Evolutionary conservation across 2,797 vertebrate species (phyloP), one percentile per base, ranked within the genome.

Genomic region (Percopsis omiscomaycus): DNA sequence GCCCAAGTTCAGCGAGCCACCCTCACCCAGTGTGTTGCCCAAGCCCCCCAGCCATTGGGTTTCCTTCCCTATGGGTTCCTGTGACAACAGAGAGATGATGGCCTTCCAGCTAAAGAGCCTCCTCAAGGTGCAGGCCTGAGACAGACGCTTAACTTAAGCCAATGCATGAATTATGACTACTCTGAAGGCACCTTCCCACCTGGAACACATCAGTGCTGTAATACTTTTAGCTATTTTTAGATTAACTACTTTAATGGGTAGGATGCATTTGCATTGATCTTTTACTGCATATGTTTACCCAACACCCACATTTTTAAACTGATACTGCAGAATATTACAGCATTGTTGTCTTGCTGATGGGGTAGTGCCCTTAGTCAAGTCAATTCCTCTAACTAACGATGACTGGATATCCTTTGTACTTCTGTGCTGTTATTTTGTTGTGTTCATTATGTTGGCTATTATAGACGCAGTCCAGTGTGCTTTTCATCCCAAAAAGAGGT

Each of bases 41-140:
- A 96, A 96, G 70, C 97, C 97, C 59, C 97, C 96, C 5, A 98
- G 96, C 79, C 97, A 99, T 87, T 98, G 97, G 97, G 95, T 98
- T 76, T 92, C 94, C 47, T 94, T 96, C 84, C 90, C 95, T 16
- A 90, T 97, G 62, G 94, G 93, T 61, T 89, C 94, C 84, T 95
- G 94, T 78, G 96, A 98, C 83, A 90, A 86, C 82, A 92, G 94
- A 77, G 96, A 98, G 91, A 93, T 94, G 15, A 97, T 98, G 96
- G 91, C 96, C 86, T 98, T 98, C 91, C 95, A 98, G 88, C 93
- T 98, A 61, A 99, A 98, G 91, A 98, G 95, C 44, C 94, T 98
- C 76, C 93, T 99, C 64, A 99, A 99, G 89, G 95, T 98, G 74
- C 95, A 98, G 86, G 95, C 95, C 73, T 99, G 91, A 96, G 78